Percentiles rank a stretch among this genome's conserved stretches.
Evolutionary conservation across 2,113 vertebrate genomes (phyloP).

Genomic region (Hippocampus mohnikei): DNA sequence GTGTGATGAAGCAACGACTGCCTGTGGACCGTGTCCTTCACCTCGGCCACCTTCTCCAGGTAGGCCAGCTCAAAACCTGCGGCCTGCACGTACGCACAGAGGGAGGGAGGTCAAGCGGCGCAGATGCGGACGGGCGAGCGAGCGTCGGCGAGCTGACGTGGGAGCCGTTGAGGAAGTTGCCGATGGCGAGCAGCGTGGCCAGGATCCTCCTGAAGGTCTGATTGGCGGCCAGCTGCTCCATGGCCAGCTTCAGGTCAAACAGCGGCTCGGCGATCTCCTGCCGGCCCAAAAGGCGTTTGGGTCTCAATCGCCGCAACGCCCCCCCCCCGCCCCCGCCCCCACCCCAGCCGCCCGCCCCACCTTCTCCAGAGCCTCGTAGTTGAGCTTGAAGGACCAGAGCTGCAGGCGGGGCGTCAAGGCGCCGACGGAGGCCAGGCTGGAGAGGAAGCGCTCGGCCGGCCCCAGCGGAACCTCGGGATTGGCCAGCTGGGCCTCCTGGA

Average conservation of each 20-base stretch:
- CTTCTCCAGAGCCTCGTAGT: constrained; percentile 93
- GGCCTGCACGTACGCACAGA: constrained; percentile 66
- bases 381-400: constrained; percentile 94
- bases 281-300: not conserved
- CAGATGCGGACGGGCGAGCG: not conserved
- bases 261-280: constrained; percentile 93
- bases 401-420: constrained; percentile 84
- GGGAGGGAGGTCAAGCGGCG: not conserved
- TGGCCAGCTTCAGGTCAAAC: constrained; percentile 91
- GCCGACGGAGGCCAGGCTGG: constrained; percentile 83
- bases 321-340: not conserved
- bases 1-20: constrained; percentile 91
- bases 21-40: constrained; percentile 94
- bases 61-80: constrained; percentile 92
- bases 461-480: constrained; percentile 87
- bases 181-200: constrained; percentile 87
- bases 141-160: constrained; percentile 69
- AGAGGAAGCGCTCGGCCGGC: constrained; percentile 88
- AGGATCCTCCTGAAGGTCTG: constrained; percentile 89
- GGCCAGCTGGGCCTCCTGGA: constrained; percentile 87
- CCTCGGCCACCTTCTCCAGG: constrained; percentile 94
- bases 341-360: constrained; percentile 54
- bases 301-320: no score
- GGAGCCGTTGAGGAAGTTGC: constrained; percentile 92
- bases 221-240: constrained; percentile 90